Evolutionary conservation across 2,797 vertebrate genomes (phyloP), one percentile per base, ranked within the genome.

Genomic region (Microctenopoma lineatum): DNA sequence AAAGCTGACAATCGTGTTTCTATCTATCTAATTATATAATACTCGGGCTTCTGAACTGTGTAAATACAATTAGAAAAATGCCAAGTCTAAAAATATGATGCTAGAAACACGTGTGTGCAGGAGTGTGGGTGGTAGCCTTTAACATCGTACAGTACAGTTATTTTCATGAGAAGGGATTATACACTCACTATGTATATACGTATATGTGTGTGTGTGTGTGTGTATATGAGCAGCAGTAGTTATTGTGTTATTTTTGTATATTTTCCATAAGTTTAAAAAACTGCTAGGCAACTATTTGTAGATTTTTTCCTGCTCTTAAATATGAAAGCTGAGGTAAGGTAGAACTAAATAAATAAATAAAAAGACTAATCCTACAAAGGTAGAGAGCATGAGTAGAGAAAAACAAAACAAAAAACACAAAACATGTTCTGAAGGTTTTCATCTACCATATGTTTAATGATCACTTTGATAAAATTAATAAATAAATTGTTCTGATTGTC

Each of bases 1-100:
- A 21, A 21, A 21, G 21, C 21, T 21, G 27, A 64, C 66, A 12
- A 29, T 64, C 27, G 32, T 55, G 54, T 84, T 52, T 62, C 36
- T 26, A n/a, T 75, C 34, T 50, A 81, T 79, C 81, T 79, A 89
- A 88, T 91, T 80, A 78, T 83, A 76, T 73, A 85, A 84, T 42
- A 66, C 50, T 47, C 54, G 12, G n/a, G 68, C 53, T 66, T 90
- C 86, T 89, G 65, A 88, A 82, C 63, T 72, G 79, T 82, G 70
- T 64, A 86, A 90, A 90, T 81, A 87, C 74, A 80, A 79, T 84
- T 82, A 84, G 73, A 87, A 70, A 88, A 90, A 88, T 89, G 80
- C 74, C 81, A 90, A 53, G 57, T 69, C 81, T 90, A 89, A 87
- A 91, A 90, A 92, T 92, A 90, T 77, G 63, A 75, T 51, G 38